Conservation (phyloP, 2,113 vertebrate species). For the Anser cygnoides region DNA sequence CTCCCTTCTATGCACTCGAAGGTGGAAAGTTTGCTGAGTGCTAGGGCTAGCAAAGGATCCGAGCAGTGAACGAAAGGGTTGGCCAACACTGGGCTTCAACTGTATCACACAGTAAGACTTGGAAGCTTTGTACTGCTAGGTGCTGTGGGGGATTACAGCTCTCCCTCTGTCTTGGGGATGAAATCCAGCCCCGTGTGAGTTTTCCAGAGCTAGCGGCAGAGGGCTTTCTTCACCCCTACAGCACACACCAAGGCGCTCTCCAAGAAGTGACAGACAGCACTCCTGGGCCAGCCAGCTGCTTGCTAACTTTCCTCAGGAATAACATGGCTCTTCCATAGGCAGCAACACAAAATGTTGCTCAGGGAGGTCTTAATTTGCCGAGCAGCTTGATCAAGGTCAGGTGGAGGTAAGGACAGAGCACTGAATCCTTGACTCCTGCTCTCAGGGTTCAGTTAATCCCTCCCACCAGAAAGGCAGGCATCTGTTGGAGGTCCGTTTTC, state of each 20-base stretch:
- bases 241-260: not conserved
- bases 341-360: not conserved
- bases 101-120: rapidly evolving
- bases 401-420: constrained; percentile 28
- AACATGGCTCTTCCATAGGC: not conserved
- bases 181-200: not conserved
- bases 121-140: rapidly evolving
- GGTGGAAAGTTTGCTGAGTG: not conserved
- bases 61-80: not conserved
- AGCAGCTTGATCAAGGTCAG: constrained; percentile 22
- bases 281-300: not conserved
- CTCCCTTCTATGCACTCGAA: not conserved
- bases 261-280: not conserved
- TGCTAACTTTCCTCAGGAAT: not conserved
- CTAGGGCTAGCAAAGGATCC: not conserved
- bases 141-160: not conserved
- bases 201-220: not conserved
- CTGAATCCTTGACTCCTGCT: constrained; percentile 35
- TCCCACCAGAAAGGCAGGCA: constrained; percentile 9
- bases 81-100: not conserved
- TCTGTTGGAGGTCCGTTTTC: not conserved
- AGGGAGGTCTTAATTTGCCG: not conserved
- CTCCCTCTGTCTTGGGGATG: not conserved
- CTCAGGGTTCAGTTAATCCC: constrained; percentile 34
- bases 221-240: not conserved